Percentiles rank a stretch among this genome's conserved stretches.
Conservation (phyloP, 2,797 vertebrate species). For the Eupleurogrammus muticus region DNA sequence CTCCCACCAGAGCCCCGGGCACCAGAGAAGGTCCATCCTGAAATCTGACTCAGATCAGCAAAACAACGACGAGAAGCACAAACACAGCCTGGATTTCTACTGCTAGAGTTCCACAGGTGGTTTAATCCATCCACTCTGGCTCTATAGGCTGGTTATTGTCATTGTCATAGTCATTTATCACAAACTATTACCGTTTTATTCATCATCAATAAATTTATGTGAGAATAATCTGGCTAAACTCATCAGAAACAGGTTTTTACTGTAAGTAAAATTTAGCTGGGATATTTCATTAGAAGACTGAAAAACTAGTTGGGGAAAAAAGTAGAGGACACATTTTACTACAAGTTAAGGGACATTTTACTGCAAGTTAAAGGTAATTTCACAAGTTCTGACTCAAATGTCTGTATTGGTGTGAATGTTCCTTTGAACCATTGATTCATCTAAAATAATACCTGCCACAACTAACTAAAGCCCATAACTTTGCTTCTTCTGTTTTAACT, state of each 20-base stretch:
- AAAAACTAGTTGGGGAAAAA: background rate
- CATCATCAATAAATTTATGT: too few relatives aligned
- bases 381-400: too few relatives aligned
- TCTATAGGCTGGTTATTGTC: constrained; percentile 1
- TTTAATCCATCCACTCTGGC: background rate
- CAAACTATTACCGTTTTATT: too few relatives aligned
- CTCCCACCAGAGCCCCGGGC: constrained; percentile 3
- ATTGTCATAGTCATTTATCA: too few relatives aligned
- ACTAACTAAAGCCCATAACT: too few relatives aligned
- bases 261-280: background rate
- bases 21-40: constrained; percentile 12
- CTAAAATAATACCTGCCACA: too few relatives aligned
- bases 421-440: too few relatives aligned
- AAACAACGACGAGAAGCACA: constrained; percentile 37
- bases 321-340: too few relatives aligned
- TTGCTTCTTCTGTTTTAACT: too few relatives aligned
- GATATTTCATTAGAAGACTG: background rate
- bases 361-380: too few relatives aligned
- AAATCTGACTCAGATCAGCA: constrained; percentile 27
- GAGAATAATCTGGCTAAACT: background rate
- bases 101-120: constrained; percentile 37
- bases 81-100: constrained; percentile 63
- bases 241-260: background rate
- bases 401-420: too few relatives aligned
- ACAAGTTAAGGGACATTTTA: too few relatives aligned